These are phyloP conservation scores for Sesia apiformis DNA, from an alignment of 2,888 invertebrate species.

Conservation along the genomic window DNA sequence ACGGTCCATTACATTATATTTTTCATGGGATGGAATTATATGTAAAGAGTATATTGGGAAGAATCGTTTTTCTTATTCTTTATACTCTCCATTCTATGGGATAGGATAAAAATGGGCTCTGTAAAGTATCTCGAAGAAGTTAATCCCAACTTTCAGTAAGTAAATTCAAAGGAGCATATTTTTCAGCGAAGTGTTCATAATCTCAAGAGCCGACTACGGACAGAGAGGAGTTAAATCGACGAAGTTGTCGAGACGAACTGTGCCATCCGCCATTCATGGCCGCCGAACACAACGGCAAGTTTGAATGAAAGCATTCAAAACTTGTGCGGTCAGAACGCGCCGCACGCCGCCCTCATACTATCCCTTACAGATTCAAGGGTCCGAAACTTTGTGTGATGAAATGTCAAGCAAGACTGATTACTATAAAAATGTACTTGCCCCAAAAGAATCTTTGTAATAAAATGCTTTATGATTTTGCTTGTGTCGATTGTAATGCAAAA, in stretches of 20 bases:
- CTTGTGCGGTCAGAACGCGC: conserved; percentile 28
- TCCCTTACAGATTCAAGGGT: background rate
- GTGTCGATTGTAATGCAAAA: too few species aligned
- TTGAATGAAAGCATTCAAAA: conserved; percentile 58
- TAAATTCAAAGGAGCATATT: conserved; percentile 11
- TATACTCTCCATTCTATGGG: too few species aligned
- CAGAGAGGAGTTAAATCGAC: conserved; percentile 43
- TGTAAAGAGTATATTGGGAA: too few species aligned
- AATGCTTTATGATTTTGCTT: too few species aligned
- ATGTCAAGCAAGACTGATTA: conserved; percentile 5
- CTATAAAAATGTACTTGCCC: background rate
- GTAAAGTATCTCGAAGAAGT: too few species aligned
- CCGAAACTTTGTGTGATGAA: conserved; percentile 1
- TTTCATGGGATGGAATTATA: too few species aligned
- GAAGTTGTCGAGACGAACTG: conserved; percentile 48
- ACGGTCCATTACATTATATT: too few species aligned
- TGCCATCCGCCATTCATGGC: conserved; percentile 46
- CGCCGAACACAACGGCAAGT: conserved; percentile 35
- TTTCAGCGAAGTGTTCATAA: conserved; percentile 21
- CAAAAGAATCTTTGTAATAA: too few species aligned
- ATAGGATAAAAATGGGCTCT: too few species aligned
- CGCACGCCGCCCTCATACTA: conserved; percentile 5
- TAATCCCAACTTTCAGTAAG: background rate
- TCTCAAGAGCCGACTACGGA: conserved; percentile 22
- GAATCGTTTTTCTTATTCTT: too few species aligned